These are phyloP conservation scores for Biston betularia DNA, from an alignment of 2,888 invertebrate genomes.

Conservation along the genomic window DNA sequence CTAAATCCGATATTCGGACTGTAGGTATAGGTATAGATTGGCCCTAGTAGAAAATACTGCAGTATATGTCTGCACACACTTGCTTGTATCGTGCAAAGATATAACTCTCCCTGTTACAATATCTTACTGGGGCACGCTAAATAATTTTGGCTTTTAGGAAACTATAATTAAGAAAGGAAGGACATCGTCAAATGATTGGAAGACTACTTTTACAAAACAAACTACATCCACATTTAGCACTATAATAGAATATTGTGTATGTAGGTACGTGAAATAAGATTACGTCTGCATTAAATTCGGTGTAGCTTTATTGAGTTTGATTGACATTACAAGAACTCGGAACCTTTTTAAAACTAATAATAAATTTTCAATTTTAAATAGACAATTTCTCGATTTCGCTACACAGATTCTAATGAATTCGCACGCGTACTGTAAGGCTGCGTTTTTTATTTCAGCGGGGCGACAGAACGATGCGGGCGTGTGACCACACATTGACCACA, in stretches of 20 bases:
- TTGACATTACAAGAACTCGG: neutral
- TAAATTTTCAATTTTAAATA: neutral
- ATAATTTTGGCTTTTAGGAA: conserved; percentile 40
- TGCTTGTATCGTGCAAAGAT: neutral
- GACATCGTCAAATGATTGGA: conserved; percentile 70
- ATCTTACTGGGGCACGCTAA: conserved; percentile 26
- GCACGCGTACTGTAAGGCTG: neutral
- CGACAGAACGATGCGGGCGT: too few relatives aligned
- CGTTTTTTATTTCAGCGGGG: neutral
- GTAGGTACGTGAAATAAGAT: neutral
- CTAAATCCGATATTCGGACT: neutral
- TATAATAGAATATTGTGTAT: conserved; percentile 50
- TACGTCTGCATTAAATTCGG: neutral
- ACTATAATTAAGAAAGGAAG: conserved; percentile 40
- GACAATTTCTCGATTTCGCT: neutral
- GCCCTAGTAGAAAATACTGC: neutral
- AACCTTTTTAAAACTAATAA: neutral
- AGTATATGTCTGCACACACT: neutral
- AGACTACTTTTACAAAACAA: conserved; percentile 67
- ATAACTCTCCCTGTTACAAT: neutral
- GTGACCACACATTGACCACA: too few relatives aligned
- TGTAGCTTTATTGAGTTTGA: neutral
- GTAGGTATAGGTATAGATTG: too few relatives aligned
- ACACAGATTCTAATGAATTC: conserved; percentile 6
- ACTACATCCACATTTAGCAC: conserved; percentile 50